Evolutionary conservation across 2,797 vertebrate species (phyloP).

Genomic region (Myioborus miniatus): DNA sequence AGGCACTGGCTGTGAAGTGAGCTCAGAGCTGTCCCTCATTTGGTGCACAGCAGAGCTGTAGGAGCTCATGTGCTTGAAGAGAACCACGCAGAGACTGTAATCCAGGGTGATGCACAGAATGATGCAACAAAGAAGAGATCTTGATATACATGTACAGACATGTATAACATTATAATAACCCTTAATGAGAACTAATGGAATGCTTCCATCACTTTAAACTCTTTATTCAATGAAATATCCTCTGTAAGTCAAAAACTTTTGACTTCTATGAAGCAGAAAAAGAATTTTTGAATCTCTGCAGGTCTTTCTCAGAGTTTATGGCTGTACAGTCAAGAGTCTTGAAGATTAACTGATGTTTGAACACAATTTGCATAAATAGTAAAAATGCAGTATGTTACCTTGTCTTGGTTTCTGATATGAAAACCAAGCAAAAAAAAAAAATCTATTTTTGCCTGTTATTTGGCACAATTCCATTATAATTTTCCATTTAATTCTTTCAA

Average conservation of each 20-base stretch:
- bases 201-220: neutral
- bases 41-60: neutral
- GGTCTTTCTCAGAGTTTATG: neutral
- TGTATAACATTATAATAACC: neutral
- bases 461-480: neutral
- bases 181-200: neutral
- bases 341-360: neutral
- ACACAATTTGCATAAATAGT: neutral
- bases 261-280: neutral
- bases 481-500: conserved; percentile 39
- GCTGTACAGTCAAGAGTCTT: neutral
- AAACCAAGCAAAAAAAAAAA: neutral
- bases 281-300: neutral
- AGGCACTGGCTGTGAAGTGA: neutral
- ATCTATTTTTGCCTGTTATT: neutral
- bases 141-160: neutral
- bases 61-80: neutral
- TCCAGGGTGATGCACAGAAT: neutral
- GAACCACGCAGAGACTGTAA: neutral
- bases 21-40: neutral
- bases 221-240: neutral
- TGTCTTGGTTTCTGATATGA: neutral
- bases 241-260: neutral
- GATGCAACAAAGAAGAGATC: neutral
- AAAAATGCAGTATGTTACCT: neutral